Evolutionary conservation across 2,797 vertebrate species (phyloP).

Genomic region (Tenualosa thibaudeaui): DNA sequence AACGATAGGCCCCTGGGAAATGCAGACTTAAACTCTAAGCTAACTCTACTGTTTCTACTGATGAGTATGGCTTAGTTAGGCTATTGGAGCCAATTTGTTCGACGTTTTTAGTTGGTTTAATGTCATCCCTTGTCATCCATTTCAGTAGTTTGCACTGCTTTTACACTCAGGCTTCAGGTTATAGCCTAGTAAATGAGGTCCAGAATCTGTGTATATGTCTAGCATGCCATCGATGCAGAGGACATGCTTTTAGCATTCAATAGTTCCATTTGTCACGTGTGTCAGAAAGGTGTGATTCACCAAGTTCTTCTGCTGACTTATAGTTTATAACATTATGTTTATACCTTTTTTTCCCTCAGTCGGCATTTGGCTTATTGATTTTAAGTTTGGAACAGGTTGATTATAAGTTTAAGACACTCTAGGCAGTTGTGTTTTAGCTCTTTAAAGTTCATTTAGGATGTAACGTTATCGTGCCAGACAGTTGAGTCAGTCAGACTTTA

Average conservation of each 20-base stretch:
- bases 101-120: neutral
- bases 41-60: neutral
- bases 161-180: neutral
- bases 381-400: no score
- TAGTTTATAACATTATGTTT: no score
- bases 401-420: no score
- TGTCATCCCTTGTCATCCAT: neutral
- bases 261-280: neutral
- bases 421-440: neutral
- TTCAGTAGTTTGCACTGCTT: no score
- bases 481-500: neutral
- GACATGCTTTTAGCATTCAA: neutral
- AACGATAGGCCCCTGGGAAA: neutral
- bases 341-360: no score
- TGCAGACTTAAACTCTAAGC: neutral
- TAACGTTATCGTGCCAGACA: neutral
- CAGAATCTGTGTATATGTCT: no score
- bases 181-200: neutral
- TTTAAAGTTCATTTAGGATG: neutral
- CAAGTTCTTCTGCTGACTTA: no score
- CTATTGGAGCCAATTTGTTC: neutral
- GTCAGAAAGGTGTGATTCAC: no score
- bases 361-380: no score
- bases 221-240: neutral
- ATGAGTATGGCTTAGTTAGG: neutral